These are phyloP conservation scores for Platalea minor DNA, from an alignment of 2,797 vertebrate genomes.

Conservation along the genomic window DNA sequence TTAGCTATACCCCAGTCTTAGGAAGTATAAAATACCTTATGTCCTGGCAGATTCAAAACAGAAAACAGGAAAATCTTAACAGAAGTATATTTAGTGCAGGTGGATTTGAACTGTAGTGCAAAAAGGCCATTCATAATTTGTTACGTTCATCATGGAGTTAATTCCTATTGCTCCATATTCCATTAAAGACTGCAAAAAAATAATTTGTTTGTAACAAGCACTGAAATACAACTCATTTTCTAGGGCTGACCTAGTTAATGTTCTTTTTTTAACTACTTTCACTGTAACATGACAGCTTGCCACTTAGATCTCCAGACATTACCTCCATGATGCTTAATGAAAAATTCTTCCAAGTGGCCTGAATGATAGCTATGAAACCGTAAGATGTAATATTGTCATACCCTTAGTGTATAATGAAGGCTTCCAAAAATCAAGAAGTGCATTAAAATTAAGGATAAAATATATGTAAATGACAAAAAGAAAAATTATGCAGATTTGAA, in stretches of 20 bases:
- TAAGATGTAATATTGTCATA: constrained; percentile 17
- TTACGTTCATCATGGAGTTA: background rate
- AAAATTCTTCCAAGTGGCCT: constrained; percentile 35
- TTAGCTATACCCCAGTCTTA: background rate
- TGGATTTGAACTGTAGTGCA: background rate
- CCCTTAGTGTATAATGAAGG: constrained; percentile 21
- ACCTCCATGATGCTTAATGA: constrained; percentile 44
- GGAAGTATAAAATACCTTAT: background rate
- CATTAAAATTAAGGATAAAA: constrained; percentile 30
- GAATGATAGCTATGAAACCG: constrained; percentile 25
- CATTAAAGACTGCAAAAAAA: background rate
- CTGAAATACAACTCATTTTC: background rate
- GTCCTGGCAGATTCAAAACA: background rate
- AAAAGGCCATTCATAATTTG: background rate
- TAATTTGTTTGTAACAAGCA: background rate
- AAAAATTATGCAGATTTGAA: constrained; percentile 20
- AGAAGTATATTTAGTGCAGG: background rate
- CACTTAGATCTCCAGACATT: constrained; percentile 51
- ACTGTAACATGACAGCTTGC: constrained; percentile 28
- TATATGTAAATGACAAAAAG: constrained; percentile 27
- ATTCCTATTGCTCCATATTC: background rate
- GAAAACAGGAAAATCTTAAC: background rate
- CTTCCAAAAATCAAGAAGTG: constrained; percentile 38
- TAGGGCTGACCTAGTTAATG: constrained; percentile 33
- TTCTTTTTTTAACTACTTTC: constrained; percentile 50